These are phyloP conservation scores for Lottia scabra DNA, from an alignment of 2,888 invertebrate genomes.

Conservation along the genomic window DNA sequence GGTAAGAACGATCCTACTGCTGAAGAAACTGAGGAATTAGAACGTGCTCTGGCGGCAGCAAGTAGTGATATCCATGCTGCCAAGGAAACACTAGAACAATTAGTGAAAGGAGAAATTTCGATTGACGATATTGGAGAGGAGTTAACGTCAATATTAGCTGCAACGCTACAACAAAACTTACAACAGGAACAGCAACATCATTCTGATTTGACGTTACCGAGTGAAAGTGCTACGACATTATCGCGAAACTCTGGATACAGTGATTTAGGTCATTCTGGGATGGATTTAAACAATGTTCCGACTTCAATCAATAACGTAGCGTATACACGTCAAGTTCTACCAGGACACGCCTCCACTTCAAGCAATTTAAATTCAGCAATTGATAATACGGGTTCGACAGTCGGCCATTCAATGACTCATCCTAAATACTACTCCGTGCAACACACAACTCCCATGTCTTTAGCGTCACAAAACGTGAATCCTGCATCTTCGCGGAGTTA, in stretches of 20 bases:
- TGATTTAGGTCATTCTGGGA: background rate
- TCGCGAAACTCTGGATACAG: background rate
- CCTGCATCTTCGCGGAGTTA: background rate
- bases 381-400: background rate
- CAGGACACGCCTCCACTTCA: background rate
- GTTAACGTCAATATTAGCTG: conserved; percentile 31
- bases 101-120: conserved; percentile 41
- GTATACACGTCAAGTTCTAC: background rate
- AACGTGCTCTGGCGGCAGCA: conserved; percentile 84
- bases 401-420: background rate
- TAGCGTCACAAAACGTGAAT: background rate
- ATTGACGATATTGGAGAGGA: conserved; percentile 29
- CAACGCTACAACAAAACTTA: conserved; percentile 28
- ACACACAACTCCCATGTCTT: background rate
- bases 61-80: conserved; percentile 70
- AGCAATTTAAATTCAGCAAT: background rate
- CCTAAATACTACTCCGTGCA: background rate
- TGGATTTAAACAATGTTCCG: background rate
- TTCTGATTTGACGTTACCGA: background rate
- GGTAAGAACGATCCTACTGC: conserved; percentile 79
- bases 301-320: background rate
- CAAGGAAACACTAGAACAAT: conserved; percentile 56
- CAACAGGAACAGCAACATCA: conserved; percentile 5
- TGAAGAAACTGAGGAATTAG: conserved; percentile 89
- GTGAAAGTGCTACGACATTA: conserved; percentile 2